These are phyloP conservation scores for Eupeodes latifasciatus DNA, from an alignment of 2,888 invertebrate species.

Conservation along the genomic window DNA sequence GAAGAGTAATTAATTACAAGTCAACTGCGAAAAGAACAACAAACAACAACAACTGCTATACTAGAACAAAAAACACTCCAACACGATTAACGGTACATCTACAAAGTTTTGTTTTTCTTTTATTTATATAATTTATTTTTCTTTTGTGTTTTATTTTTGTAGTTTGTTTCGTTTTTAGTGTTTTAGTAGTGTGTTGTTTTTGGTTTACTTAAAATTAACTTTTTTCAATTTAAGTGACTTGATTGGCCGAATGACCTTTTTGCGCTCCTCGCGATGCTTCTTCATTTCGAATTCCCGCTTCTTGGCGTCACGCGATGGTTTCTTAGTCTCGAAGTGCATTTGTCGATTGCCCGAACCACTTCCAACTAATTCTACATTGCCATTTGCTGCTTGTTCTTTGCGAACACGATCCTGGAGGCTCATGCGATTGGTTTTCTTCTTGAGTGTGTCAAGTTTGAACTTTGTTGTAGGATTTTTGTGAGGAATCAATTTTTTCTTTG, in stretches of 20 bases:
- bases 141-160: not conserved
- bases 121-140: not conserved
- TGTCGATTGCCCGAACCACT: slow-evolving; percentile 90
- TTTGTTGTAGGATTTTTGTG: slow-evolving; percentile 86
- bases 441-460: slow-evolving; percentile 85
- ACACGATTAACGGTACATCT: slow-evolving; percentile 43
- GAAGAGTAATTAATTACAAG: slow-evolving; percentile 50
- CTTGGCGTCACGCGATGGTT: slow-evolving; percentile 85
- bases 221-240: slow-evolving; percentile 84
- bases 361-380: slow-evolving; percentile 84
- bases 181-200: not conserved
- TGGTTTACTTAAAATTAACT: slow-evolving; percentile 82
- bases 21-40: slow-evolving; percentile 13
- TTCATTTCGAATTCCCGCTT: slow-evolving; percentile 87
- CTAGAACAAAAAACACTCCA: slow-evolving; percentile 27
- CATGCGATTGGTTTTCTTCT: slow-evolving; percentile 79
- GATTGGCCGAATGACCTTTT: slow-evolving; percentile 87
- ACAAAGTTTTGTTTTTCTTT: not conserved
- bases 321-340: slow-evolving; percentile 90
- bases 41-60: not conserved
- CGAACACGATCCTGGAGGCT: slow-evolving; percentile 89
- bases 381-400: slow-evolving; percentile 85
- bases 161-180: not conserved
- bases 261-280: slow-evolving; percentile 89
- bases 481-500: slow-evolving; percentile 86